phyloP scores from a whole-genome alignment of 2,797 vertebrate species.

The Anguilla obscura region DNA sequence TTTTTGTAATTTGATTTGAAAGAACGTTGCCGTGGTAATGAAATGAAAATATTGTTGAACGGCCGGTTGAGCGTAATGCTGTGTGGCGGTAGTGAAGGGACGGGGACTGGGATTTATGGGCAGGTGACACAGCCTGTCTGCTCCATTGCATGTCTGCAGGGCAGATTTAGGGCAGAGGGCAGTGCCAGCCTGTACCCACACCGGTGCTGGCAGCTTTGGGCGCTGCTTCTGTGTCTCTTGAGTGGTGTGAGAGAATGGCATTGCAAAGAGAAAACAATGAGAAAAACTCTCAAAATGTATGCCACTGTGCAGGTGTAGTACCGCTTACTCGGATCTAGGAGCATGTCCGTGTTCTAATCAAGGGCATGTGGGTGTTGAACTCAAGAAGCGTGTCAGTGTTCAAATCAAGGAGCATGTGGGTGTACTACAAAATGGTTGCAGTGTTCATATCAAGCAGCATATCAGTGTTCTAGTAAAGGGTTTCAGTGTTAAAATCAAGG shows the following conservation, averaged over 20 bases:
- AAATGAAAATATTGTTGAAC: not conserved
- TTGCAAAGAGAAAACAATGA: not conserved
- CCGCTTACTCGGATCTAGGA: not conserved
- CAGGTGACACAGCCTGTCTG: not conserved
- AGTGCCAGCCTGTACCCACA: not conserved
- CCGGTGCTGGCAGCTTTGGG: not conserved
- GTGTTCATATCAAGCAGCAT: no score
- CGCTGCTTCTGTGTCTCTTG: not conserved
- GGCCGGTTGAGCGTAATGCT: not conserved
- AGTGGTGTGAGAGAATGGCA: not conserved
- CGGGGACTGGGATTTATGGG: not conserved
- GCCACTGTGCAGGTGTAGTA: not conserved
- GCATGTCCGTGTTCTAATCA: not conserved
- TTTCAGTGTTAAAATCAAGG: no score
- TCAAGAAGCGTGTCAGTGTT: no score
- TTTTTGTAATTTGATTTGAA: not conserved
- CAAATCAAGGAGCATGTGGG: not conserved
- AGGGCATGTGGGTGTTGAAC: not conserved
- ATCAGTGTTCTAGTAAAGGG: no score
- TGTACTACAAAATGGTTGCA: not conserved
- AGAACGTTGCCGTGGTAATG: not conserved
- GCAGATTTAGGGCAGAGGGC: not conserved
- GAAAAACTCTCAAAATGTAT: not conserved
- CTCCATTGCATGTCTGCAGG: not conserved
- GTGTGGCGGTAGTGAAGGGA: not conserved